A percentile compares a stretch with the other conserved stretches of the same genome.
Evolutionary conservation across 2,113 vertebrate genomes (phyloP).

Genomic region (Empidonax alnorum): DNA sequence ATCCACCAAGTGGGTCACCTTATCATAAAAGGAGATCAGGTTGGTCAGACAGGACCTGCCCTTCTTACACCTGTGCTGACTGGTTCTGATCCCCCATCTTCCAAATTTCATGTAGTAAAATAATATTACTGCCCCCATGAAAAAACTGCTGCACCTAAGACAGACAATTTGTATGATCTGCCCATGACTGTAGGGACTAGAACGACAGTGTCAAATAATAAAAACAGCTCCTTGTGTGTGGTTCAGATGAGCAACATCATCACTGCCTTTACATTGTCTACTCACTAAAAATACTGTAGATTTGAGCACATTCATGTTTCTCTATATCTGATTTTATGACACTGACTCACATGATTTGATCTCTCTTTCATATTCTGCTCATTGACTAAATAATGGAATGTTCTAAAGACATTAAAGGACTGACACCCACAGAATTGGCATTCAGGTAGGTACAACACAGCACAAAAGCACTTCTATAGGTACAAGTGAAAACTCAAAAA

Average conservation of each 20-base stretch:
- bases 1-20: no score
- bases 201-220: not conserved
- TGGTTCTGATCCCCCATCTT: not conserved
- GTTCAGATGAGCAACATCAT: conserved; percentile 2
- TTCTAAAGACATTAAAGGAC: conserved; percentile 9
- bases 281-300: not conserved
- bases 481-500: not conserved
- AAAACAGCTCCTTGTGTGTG: not conserved
- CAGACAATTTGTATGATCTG: not conserved
- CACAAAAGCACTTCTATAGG: not conserved
- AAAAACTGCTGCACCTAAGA: not conserved
- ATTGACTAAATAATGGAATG: conserved; percentile 43
- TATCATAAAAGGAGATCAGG: no score
- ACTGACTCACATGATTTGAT: conserved; percentile 35
- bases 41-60: no score
- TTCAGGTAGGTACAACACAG: not conserved
- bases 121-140: not conserved
- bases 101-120: not conserved
- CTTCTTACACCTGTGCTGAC: no score
- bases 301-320: not conserved
- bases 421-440: not conserved
- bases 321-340: not conserved
- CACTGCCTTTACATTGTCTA: not conserved
- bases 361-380: conserved; percentile 10
- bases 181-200: not conserved